Conservation (phyloP, 2,113 vertebrate genomes). For the Corythornis cristatus region DNA sequence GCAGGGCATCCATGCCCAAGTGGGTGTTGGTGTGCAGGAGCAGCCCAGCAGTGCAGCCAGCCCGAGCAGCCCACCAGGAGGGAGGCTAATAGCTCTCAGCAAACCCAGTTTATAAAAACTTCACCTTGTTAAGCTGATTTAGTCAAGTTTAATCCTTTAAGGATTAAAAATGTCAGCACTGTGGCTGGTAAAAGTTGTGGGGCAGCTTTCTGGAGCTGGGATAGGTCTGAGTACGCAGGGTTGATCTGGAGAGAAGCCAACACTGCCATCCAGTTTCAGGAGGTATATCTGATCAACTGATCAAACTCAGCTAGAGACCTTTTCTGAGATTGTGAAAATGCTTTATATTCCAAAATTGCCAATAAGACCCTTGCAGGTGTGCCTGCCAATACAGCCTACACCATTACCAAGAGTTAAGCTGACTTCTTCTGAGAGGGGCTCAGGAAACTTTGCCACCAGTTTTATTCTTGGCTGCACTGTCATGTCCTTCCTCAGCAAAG, state of each 20-base stretch:
- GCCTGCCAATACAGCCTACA: accelerated
- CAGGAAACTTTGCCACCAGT: background rate
- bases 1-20: no score
- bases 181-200: background rate
- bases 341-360: background rate
- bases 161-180: background rate
- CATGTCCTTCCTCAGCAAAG: background rate
- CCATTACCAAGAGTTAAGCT: accelerated
- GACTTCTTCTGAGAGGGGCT: background rate
- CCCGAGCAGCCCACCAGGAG: no score
- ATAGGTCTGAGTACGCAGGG: accelerated
- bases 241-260: background rate
- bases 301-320: background rate
- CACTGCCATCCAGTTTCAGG: background rate
- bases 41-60: no score
- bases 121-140: slow-evolving; percentile 46
- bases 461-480: background rate
- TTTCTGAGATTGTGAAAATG: background rate
- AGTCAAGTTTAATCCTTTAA: slow-evolving; percentile 10
- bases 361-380: accelerated
- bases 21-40: no score
- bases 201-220: background rate
- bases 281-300: background rate
- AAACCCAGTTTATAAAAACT: background rate
- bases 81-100: no score